Conservation (phyloP, 2,113 vertebrate genomes). For the Lutjanus erythropterus region DNA sequence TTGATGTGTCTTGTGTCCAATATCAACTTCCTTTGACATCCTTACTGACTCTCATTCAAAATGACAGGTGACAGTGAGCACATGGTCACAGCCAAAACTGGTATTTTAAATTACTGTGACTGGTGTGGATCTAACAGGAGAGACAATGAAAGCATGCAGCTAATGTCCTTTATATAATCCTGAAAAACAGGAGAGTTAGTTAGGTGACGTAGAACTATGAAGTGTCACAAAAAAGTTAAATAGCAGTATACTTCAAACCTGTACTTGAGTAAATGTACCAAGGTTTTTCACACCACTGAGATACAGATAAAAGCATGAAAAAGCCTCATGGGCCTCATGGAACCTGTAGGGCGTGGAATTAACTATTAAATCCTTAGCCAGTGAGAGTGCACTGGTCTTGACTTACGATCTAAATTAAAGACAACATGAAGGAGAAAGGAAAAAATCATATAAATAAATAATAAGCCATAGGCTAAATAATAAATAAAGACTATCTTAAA, state of each 20-base stretch:
- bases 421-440: not conserved
- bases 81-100: not conserved
- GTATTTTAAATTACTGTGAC: not conserved
- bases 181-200: not conserved
- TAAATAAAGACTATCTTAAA: not conserved
- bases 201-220: not conserved
- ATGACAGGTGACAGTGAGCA: constrained; percentile 19
- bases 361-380: not conserved
- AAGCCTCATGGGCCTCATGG: not conserved
- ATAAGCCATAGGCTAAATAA: no score
- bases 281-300: not conserved
- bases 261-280: not conserved
- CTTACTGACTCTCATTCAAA: constrained; percentile 27
- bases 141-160: not conserved
- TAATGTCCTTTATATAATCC: constrained; percentile 13
- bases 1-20: not conserved
- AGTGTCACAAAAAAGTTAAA: not conserved
- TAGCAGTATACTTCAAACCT: not conserved
- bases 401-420: not conserved
- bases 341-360: not conserved
- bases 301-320: not conserved
- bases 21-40: not conserved
- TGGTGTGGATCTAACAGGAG: not conserved
- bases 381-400: not conserved
- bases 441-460: not conserved